Conservation (phyloP, 2,888 invertebrate genomes). For the Electrophaes corylata region DNA sequence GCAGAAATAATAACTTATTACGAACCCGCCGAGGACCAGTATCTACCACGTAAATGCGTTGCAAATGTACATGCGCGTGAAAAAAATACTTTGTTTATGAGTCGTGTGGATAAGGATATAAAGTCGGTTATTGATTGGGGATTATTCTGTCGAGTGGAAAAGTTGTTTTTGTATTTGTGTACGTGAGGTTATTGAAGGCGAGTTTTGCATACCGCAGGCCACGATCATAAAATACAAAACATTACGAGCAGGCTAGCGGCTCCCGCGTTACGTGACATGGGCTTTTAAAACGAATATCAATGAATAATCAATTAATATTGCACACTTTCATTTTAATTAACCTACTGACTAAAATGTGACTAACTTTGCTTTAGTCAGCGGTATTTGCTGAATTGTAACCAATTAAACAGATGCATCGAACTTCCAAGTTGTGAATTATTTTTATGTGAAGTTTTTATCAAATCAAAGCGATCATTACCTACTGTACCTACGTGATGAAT, state of each 20-base stretch:
- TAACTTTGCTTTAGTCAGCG: background rate
- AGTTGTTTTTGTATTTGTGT: slow-evolving; percentile 58
- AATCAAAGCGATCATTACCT: background rate
- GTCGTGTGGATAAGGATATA: slow-evolving; percentile 38
- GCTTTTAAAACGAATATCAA: slow-evolving; percentile 62
- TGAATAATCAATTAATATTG: slow-evolving; percentile 56
- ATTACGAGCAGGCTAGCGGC: slow-evolving; percentile 69
- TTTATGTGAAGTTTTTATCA: background rate
- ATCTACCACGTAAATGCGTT: slow-evolving; percentile 56
- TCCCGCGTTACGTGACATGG: slow-evolving; percentile 75
- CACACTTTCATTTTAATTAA: slow-evolving; percentile 59
- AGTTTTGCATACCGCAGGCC: slow-evolving; percentile 79
- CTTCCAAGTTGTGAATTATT: background rate
- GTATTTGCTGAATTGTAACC: background rate
- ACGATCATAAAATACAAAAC: slow-evolving; percentile 75
- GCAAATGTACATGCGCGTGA: slow-evolving; percentile 30
- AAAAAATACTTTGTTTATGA: background rate
- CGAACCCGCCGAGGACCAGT: slow-evolving; percentile 59
- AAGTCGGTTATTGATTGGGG: slow-evolving; percentile 42
- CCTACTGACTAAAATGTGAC: slow-evolving; percentile 36
- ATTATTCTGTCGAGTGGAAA: slow-evolving; percentile 45
- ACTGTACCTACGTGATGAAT: too few relatives aligned
- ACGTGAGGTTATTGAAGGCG: slow-evolving; percentile 72
- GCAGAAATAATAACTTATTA: slow-evolving; percentile 66
- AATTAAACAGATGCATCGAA: background rate